phyloP scores from a whole-genome alignment of 2,888 invertebrate species.

The Malthinus seriepunctatus region DNA sequence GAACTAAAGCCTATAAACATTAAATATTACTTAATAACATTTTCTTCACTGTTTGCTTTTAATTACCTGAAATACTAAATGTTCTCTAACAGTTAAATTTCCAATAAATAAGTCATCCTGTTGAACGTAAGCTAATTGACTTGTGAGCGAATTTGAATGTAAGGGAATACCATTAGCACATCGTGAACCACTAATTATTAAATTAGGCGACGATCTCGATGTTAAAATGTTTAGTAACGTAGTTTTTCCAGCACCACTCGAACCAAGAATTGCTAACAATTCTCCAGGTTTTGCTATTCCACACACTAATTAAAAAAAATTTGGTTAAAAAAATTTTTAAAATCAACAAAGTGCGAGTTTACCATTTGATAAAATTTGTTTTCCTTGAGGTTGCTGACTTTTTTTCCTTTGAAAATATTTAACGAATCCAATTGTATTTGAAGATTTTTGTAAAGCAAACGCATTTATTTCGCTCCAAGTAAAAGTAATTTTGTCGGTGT shows the following conservation, averaged over 20 bases:
- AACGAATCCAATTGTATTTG: constrained; percentile 13
- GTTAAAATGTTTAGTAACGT: constrained; percentile 89
- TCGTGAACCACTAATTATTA: constrained; percentile 64
- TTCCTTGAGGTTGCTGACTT: constrained; percentile 54
- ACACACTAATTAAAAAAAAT: constrained; percentile 60
- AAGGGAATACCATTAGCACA: constrained; percentile 78
- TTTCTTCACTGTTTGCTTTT: not conserved
- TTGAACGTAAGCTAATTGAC: constrained; percentile 88
- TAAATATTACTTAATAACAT: not conserved
- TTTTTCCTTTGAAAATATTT: not conserved
- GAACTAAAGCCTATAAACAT: constrained; percentile 73
- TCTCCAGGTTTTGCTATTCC: constrained; percentile 87
- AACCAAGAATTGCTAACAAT: constrained; percentile 84
- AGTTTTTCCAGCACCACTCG: constrained; percentile 93
- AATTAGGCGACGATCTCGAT: constrained; percentile 72
- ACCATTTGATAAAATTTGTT: constrained; percentile 80
- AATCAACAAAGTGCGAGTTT: not conserved
- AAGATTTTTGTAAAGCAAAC: constrained; percentile 62
- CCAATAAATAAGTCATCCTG: constrained; percentile 94
- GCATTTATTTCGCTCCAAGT: constrained; percentile 81
- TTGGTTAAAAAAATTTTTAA: not conserved
- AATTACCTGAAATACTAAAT: constrained; percentile 80
- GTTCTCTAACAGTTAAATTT: constrained; percentile 85
- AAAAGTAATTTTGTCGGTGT: constrained; percentile 24
- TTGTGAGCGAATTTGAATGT: constrained; percentile 70